Conservation (phyloP, 2,888 invertebrate genomes). For the Ferrisia virgata region DNA sequence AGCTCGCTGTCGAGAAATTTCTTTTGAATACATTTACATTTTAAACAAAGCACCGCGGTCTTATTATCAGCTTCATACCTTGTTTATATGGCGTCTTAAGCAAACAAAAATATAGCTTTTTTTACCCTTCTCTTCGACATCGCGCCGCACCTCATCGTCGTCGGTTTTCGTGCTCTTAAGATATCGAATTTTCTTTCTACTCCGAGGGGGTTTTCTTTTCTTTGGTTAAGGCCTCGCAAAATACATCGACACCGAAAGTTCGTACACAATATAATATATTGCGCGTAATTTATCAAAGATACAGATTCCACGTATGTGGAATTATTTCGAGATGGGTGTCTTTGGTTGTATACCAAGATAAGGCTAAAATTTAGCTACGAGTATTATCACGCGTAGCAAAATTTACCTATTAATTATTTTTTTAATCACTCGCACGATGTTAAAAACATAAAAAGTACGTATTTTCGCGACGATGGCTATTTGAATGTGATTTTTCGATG, state of each 20-base stretch:
- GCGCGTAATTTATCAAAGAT: neutral
- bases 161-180: neutral
- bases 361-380: too few relatives aligned
- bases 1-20: conserved; percentile 13
- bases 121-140: neutral
- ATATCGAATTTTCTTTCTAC: neutral
- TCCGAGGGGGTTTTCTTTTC: neutral
- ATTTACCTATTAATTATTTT: too few relatives aligned
- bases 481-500: too few relatives aligned
- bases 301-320: neutral
- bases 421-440: too few relatives aligned
- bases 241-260: neutral
- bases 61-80: conserved; percentile 25
- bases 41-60: conserved; percentile 7
- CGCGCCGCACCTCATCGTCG: neutral
- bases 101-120: conserved; percentile 21
- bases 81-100: conserved; percentile 28
- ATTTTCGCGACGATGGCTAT: too few relatives aligned
- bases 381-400: too few relatives aligned
- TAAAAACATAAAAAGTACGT: too few relatives aligned
- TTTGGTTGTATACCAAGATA: neutral
- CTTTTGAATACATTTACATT: conserved; percentile 28
- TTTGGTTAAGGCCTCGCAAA: neutral
- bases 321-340: too few relatives aligned
- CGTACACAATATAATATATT: neutral